Evolutionary conservation across 2,113 vertebrate species (phyloP).

Genomic region (Perca fluviatilis): DNA sequence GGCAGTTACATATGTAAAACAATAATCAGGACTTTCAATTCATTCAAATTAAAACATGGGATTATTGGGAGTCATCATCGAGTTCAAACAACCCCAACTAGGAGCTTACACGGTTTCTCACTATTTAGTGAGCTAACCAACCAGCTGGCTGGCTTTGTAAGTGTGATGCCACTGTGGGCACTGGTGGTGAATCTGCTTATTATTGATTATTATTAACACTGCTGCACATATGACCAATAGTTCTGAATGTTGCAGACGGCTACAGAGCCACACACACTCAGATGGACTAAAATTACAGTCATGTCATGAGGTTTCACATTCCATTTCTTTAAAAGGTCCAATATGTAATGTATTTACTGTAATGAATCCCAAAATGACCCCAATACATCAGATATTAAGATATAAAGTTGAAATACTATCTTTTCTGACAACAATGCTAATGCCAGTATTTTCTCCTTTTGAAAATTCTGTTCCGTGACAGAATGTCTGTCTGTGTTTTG

Average conservation of each 20-base stretch:
- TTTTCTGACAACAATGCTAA: no score
- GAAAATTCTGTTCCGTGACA: no score
- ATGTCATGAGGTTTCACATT: no score
- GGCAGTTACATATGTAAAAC: conserved; percentile 10
- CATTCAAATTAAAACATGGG: not conserved
- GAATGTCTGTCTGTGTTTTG: no score
- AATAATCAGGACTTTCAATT: not conserved
- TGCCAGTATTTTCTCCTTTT: no score
- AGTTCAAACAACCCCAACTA: conserved; percentile 1
- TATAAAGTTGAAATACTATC: no score
- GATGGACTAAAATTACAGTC: not conserved
- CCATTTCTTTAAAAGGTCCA: no score
- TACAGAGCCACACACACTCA: not conserved
- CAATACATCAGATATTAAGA: no score
- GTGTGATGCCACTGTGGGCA: not conserved
- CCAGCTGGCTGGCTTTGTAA: conserved; percentile 30
- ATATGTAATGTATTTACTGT: no score
- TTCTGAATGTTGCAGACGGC: not conserved
- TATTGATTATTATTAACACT: conserved; percentile 39
- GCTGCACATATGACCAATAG: not conserved
- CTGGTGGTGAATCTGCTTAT: conserved; percentile 20
- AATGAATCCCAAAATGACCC: no score
- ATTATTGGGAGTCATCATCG: not conserved
- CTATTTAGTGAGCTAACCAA: not conserved
- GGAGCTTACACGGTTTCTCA: conserved; percentile 7